Percentiles rank a stretch among this genome's conserved stretches.
Evolutionary conservation across 2,888 invertebrate species (phyloP).

Genomic region (Zygogramma bicolorata): DNA sequence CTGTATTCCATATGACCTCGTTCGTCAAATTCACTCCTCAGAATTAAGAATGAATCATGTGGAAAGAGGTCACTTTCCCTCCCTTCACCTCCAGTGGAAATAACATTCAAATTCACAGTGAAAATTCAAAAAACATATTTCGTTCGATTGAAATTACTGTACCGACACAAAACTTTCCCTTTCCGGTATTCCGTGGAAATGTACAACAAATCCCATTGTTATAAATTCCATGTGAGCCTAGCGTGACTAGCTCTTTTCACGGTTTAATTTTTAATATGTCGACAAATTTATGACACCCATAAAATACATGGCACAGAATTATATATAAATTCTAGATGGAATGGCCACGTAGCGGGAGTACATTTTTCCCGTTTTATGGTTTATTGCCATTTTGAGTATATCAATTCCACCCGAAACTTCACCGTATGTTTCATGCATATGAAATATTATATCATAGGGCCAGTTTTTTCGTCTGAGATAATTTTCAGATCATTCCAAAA

Average conservation of each 20-base stretch:
- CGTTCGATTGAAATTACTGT: neutral
- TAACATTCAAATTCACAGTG: too few species aligned
- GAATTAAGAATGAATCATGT: too few species aligned
- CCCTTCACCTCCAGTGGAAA: too few species aligned
- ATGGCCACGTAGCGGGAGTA: neutral
- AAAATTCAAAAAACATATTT: too few species aligned
- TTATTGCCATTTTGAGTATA: neutral
- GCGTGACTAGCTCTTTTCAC: conserved; percentile 39
- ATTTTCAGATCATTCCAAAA: too few species aligned
- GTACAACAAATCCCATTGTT: conserved; percentile 24
- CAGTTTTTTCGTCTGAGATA: too few species aligned
- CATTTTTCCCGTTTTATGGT: conserved; percentile 13
- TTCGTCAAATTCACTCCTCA: too few species aligned
- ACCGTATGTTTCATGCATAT: neutral
- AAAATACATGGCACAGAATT: conserved; percentile 22
- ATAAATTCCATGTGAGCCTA: conserved; percentile 34
- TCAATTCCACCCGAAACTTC: neutral
- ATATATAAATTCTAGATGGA: conserved; percentile 24
- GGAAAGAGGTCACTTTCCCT: too few species aligned
- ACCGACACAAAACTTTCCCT: neutral
- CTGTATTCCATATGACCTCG: too few species aligned
- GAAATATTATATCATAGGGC: too few species aligned
- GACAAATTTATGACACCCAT: conserved; percentile 31
- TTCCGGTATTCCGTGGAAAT: conserved; percentile 9
- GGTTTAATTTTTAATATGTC: conserved; percentile 39